Percentiles rank a stretch among this genome's conserved stretches.
phyloP scores from a whole-genome alignment of 2,888 invertebrate species.

The Heteromyza rotundicornis region DNA sequence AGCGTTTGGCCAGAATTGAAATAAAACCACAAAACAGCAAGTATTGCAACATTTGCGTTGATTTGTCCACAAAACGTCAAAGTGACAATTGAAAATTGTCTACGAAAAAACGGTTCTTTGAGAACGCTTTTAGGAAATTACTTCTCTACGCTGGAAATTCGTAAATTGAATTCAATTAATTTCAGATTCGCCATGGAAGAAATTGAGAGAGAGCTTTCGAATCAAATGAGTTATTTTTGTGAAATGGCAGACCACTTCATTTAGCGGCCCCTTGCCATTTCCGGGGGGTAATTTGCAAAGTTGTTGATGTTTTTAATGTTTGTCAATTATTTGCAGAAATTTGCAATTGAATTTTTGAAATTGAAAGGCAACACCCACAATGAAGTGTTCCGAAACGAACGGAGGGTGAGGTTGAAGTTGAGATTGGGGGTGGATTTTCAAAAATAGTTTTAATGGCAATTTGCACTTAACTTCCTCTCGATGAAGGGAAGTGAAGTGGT shows the following conservation, averaged over 20 bases:
- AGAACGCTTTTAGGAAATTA: not conserved
- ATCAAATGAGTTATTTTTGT: too few species aligned
- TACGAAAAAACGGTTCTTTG: not conserved
- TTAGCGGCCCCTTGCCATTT: too few species aligned
- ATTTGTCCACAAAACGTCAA: too few species aligned
- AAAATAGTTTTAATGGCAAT: constrained; percentile 51
- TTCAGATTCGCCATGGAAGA: constrained; percentile 16
- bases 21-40: not conserved
- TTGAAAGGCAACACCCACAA: not conserved
- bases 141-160: not conserved
- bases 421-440: constrained; percentile 21
- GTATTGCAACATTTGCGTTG: not conserved
- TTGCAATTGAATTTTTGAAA: constrained; percentile 39
- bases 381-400: not conserved
- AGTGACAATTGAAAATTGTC: not conserved
- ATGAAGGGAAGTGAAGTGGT: not conserved
- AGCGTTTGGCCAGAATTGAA: not conserved
- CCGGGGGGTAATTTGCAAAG: not conserved
- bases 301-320: constrained; percentile 38
- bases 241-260: too few species aligned
- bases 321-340: constrained; percentile 53
- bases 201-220: too few species aligned
- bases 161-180: constrained; percentile 25
- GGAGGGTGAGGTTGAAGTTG: constrained; percentile 2
- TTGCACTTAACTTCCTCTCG: constrained; percentile 40